Evolutionary conservation across 2,888 invertebrate species (phyloP), one percentile per base, ranked within the genome.

Genomic region (Xanthostigma xanthostigma): DNA sequence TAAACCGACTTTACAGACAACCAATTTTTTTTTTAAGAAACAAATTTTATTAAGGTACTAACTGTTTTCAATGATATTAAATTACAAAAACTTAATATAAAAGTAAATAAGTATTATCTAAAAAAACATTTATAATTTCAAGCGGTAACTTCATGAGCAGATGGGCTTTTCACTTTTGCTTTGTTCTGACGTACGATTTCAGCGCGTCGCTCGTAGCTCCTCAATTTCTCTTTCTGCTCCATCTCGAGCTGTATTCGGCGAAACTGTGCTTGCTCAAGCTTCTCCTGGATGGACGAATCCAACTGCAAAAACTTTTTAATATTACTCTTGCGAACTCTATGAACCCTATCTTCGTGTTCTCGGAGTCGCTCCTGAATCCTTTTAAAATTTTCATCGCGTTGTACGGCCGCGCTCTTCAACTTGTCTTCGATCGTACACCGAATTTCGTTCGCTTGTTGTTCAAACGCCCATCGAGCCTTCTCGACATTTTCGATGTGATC

Each of bases 161-260:
- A 71, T 53, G 70, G 72, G 59, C 78, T 77, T 49, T 75, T 70
- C 53, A 73, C 71, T 53, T 79, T 79, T 60, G 79, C 82, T 72
- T 91, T 92, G 70, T 92, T 93, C 74, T 87, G 89, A 61, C 92
- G 86, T 58, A 93, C 92, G 60, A 86, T 69, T 68, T 91, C 91
- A 45, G 90, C 90, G 64, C 89, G 89, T 62, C 86, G 84, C 72
- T 92, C 92, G 62, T 84, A 80, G 66, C 76, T 81, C 62, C 81
- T 81, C 56, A 86, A 74, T 62, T 83, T 83, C 65, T 86, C 84
- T 64, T 78, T 76, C 63, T 85, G 82, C 63, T 85, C 84, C 57
- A 79, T 78, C 63, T 88, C 84, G 55, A 84, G 71, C 57, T 76
- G 76, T 59, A 79, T 79, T 44, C 87, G 79, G 60, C 89, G 81